A percentile compares a stretch with the other conserved stretches of the same genome.
These are phyloP conservation scores for Heliconius aoede DNA, from an alignment of 2,888 invertebrate genomes.

Conservation along the genomic window DNA sequence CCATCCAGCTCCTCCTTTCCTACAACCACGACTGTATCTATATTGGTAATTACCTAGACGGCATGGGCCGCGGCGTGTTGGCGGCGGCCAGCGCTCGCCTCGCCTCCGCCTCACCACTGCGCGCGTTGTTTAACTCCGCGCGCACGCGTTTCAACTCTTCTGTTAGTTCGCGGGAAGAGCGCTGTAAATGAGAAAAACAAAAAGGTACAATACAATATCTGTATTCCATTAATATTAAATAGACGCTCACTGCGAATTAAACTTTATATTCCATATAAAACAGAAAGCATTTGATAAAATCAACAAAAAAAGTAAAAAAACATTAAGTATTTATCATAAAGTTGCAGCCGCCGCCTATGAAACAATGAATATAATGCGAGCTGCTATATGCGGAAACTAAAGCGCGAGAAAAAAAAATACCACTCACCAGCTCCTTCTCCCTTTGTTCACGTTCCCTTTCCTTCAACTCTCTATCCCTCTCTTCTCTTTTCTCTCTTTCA, in stretches of 20 bases:
- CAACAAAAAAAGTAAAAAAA: too few relatives aligned
- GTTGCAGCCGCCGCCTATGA: too few relatives aligned
- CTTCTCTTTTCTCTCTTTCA: conserved; percentile 57
- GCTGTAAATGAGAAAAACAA: conserved; percentile 22
- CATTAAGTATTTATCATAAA: too few relatives aligned
- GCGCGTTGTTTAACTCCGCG: conserved; percentile 75
- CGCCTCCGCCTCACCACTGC: conserved; percentile 90
- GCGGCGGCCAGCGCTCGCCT: conserved; percentile 75
- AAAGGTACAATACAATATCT: background rate
- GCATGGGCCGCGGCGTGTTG: conserved; percentile 84
- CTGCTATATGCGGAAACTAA: too few relatives aligned
- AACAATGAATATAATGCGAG: too few relatives aligned
- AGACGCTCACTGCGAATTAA: too few relatives aligned
- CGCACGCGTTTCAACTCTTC: conserved; percentile 75
- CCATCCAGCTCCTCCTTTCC: too few relatives aligned
- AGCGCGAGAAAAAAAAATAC: background rate
- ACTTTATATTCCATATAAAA: too few relatives aligned
- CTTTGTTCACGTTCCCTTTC: conserved; percentile 57
- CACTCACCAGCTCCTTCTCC: conserved; percentile 83
- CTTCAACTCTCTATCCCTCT: conserved; percentile 47
- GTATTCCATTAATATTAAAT: too few relatives aligned
- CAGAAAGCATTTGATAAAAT: too few relatives aligned
- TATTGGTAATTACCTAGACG: background rate
- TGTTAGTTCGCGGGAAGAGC: conserved; percentile 69
- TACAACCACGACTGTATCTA: too few relatives aligned